Base-by-base conservation (phyloP, 2,797 vertebrate genomes). In the Poeciliopsis paucimaculata region DNA sequence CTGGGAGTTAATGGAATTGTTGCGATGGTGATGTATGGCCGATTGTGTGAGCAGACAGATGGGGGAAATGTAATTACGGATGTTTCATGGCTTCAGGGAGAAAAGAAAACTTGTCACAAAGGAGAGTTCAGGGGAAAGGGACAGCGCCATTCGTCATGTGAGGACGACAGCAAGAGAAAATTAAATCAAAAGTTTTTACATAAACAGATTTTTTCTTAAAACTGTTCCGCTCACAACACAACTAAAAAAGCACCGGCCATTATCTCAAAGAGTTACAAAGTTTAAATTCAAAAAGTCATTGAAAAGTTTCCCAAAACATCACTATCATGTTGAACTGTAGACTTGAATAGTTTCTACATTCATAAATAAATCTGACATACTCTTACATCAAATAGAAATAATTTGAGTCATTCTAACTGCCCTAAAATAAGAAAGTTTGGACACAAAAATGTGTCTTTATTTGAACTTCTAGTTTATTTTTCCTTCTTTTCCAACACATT, bases 21-120 rank as follows among this genome's bases (percentile, higher is more conserved):
- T 88, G 90, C 89, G 91, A 93, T 92, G 90, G 87, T 95, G 93
- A 95, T 95, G 88, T 94, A 94, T 93, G 90, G 91, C 71, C 87
- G 80, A 87, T 84, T 80, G 84, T 82, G 88, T 15, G 82, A 78
- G 85, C 75, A 87, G 91, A 94, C 95, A 93, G 92, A 94, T 93
- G 93, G 93, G 68, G 84, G 86, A 91, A 94, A 95, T 92, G 92
- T 92, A 94, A 94, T 95, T 94, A 94, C 71, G 82, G 88, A 92
- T 92, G 89, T 93, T 92, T 89, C 82, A 49, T 86, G 77, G 88
- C 90, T 93, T 79, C 46, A 4, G 87, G 80, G 82, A 81, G 55
- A 70, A 85, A 88, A 77, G 83, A 91, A 92, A 89, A 78, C 82
- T 79, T 82, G 86, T 92, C 93, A 93, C 87, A 92, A 93, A 93